These are phyloP conservation scores for Rotaria magnacalcarata DNA, from an alignment of 2,888 invertebrate genomes.

Conservation along the genomic window DNA sequence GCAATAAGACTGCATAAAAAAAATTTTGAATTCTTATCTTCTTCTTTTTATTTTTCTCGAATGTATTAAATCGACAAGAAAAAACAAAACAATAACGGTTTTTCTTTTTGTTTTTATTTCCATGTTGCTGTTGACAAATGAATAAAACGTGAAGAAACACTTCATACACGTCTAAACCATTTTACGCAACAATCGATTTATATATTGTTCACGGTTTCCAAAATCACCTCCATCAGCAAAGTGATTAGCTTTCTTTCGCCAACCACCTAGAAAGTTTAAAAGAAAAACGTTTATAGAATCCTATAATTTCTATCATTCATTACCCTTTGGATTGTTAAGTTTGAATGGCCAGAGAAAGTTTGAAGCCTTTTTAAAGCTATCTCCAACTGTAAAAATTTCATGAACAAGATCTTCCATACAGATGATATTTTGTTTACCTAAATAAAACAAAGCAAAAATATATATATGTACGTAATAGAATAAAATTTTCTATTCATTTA, in stretches of 20 bases:
- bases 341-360: constrained; percentile 99
- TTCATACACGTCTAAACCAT: constrained; percentile 73
- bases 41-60: constrained; percentile 16
- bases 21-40: neutral
- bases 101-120: neutral
- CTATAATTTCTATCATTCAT: neutral
- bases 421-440: constrained; percentile 74
- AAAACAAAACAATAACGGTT: constrained; percentile 9
- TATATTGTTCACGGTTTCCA: constrained; percentile 93
- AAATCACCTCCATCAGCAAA: constrained; percentile 99
- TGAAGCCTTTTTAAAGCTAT: constrained; percentile 82
- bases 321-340: constrained; percentile 85
- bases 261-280: constrained; percentile 66
- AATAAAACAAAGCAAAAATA: neutral
- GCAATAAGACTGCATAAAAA: neutral
- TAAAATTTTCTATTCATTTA: constrained; percentile 52
- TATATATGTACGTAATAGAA: neutral
- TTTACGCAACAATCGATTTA: constrained; percentile 86
- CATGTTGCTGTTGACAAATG: neutral
- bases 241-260: constrained; percentile 98
- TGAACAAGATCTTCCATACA: constrained; percentile 97
- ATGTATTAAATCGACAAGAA: constrained; percentile 12
- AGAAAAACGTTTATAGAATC: too few relatives aligned
- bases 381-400: constrained; percentile 82
- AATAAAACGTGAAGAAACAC: neutral